These are phyloP conservation scores for Ephialtes manifestator DNA, from an alignment of 2,888 invertebrate species.

Conservation along the genomic window DNA sequence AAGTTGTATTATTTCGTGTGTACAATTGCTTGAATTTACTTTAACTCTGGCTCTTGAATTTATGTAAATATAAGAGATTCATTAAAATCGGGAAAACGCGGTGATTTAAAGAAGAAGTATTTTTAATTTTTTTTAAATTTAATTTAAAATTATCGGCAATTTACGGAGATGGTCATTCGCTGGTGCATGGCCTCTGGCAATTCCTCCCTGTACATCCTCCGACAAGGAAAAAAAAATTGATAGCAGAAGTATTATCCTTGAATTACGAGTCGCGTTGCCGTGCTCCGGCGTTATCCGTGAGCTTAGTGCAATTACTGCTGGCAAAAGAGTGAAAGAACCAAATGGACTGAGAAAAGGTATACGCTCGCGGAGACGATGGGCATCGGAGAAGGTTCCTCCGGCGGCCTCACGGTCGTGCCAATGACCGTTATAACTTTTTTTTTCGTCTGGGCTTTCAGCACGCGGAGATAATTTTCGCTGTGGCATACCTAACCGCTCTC, in stretches of 20 bases:
- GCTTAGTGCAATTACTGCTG: constrained; percentile 51
- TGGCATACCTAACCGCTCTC: constrained; percentile 47
- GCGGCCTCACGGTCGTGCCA: constrained; percentile 56
- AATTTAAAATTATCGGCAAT: constrained; percentile 15
- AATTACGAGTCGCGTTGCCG: constrained; percentile 48
- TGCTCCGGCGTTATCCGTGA: constrained; percentile 44
- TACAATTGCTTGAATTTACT: no score
- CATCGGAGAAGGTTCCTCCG: constrained; percentile 22
- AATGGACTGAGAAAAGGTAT: constrained; percentile 48
- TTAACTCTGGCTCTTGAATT: no score
- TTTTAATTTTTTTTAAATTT: neutral
- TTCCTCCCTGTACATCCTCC: constrained; percentile 17
- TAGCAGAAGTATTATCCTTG: constrained; percentile 50
- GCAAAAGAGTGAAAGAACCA: constrained; percentile 48
- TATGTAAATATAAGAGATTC: neutral
- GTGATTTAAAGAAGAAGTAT: neutral
- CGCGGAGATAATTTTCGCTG: constrained; percentile 54
- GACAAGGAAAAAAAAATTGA: constrained; percentile 27
- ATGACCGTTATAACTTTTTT: constrained; percentile 49
- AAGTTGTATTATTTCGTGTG: no score
- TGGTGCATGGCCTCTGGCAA: neutral
- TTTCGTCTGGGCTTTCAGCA: constrained; percentile 36
- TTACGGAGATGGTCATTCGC: constrained; percentile 16
- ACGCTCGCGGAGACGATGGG: constrained; percentile 40
- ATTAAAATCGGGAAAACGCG: neutral